A percentile compares a stretch with the other conserved stretches of the same genome.
Conservation (phyloP, 2,888 invertebrate species). For the Schizotus pectinicornis region DNA sequence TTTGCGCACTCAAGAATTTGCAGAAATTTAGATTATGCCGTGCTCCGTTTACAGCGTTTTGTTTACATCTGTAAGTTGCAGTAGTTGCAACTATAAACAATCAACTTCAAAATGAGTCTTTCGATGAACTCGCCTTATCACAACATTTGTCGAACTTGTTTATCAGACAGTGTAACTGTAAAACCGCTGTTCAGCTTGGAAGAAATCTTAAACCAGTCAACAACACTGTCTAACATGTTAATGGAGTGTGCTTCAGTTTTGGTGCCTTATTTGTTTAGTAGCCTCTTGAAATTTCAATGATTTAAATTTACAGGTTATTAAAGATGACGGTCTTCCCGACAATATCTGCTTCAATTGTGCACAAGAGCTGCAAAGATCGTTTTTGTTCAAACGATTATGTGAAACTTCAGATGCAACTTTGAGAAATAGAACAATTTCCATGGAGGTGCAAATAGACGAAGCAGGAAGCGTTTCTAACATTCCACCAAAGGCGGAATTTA, state of each 20-base stretch:
- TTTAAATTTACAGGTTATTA: constrained; percentile 38
- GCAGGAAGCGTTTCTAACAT: too few species aligned
- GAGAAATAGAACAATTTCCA: constrained; percentile 19
- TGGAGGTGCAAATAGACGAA: neutral
- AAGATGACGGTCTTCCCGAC: constrained; percentile 50
- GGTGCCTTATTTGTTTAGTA: constrained; percentile 32
- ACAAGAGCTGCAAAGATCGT: constrained; percentile 42
- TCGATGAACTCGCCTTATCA: neutral
- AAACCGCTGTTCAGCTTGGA: constrained; percentile 37
- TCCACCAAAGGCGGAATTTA: neutral
- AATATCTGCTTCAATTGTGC: constrained; percentile 49
- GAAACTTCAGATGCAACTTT: constrained; percentile 48
- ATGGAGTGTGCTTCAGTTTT: constrained; percentile 43
- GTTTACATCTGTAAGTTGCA: too few species aligned
- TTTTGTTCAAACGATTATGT: constrained; percentile 47
- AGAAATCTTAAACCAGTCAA: constrained; percentile 36
- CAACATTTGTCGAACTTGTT: constrained; percentile 43
- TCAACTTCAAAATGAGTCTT: constrained; percentile 1
- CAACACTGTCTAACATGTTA: constrained; percentile 40
- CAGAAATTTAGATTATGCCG: too few species aligned
- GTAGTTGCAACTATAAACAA: too few species aligned
- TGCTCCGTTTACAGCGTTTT: too few species aligned
- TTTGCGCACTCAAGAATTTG: too few species aligned
- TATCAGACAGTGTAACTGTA: constrained; percentile 33
- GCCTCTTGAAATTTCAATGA: neutral